Base-by-base conservation (phyloP, 2,113 vertebrate species). In the Zosterops borbonicus region DNA sequence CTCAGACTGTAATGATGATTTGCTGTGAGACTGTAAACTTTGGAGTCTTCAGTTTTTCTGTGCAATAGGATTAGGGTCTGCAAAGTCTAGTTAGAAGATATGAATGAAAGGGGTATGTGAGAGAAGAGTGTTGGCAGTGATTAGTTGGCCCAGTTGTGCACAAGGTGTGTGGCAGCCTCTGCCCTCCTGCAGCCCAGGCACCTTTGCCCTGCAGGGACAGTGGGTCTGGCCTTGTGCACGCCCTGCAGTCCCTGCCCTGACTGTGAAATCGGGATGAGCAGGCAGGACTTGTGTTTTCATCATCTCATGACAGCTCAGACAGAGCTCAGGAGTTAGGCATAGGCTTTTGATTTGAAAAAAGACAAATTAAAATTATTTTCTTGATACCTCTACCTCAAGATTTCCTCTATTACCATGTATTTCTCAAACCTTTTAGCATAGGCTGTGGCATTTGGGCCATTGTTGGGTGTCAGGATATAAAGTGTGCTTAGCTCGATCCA, bases 221-320 rank as follows among this genome's bases (percentile, higher is more conserved):
- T 6, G 31, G 37, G 6, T 63, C 84, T 69, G 71, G 35, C 46
- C 55, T 24, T 19, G 56, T 37, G 70, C 42, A 29, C 16, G 41
- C 25, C 2, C 69, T 58, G 42, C 52, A 31, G 46, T 52, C 55
- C 25, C 15, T 60, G 14, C 33, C 18, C 68, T 47, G 23, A 4
- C 19, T 35, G 22, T 55, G 47, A 21, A 25, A 37, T 18, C 0
- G 2, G 35, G 47, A 6, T 1, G 3, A 25, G 50, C 55, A 35
- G 75, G 28, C 53, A 73, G 42, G 42, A 62, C 6, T 4, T 21
- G 2, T n/a, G 33, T 47, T 16, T 29, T 44, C 37, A 15, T 50
- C 37, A 5, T 23, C 37, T 62, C 42, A 37, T 21, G 37, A 23
- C 42, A 75, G 69, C 65, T 58, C 42, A 90, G 67, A 33, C 49